Evolutionary conservation across 2,888 invertebrate species (phyloP), one percentile per base, ranked within the genome.

Genomic region (Lochmaea capreae): DNA sequence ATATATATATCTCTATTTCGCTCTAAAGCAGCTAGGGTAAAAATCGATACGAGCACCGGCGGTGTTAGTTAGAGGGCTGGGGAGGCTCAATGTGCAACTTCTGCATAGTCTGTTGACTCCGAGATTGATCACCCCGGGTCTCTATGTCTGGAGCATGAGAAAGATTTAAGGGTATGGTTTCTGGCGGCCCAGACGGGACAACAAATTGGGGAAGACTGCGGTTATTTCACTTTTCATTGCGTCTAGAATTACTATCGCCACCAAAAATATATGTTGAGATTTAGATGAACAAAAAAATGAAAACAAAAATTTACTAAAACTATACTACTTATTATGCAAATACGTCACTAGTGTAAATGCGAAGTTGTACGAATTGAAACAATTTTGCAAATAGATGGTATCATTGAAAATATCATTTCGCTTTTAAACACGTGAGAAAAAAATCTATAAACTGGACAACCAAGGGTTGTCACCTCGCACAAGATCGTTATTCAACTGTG

Each of bases 21-120:
- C 46, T 67, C 26, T 58, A 18, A 57, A 67, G 66, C 66, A 33
- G 67, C 57, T 11, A 67, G 57, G 67, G 58, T 65, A 52, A 67
- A 59, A 59, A 57, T 67, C 67, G 67, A 67, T 67, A 67, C 67
- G 59, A 67, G 67, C 58, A 59, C 43, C 67, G 63, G 63, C 69
- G 33, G 69, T 6, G 42, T 70, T 70, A 70, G 69, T 62, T 43
- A 39, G 49, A 18, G 9, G 54, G 69, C 69, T 49, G 62, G n/a
- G 54, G 62, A 62, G 69, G 63, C 63, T 22, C 42, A 9, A 26
- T 62, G 69, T 70, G 69, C 69, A 57, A 22, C 54, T 63, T 52
- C 52, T 63, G 69, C 69, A 70, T 54, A 70, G 69, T 70, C 69
- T 70, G 69, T 70, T 70, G 69, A 70, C 69, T 70, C 69, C 59